Percentiles rank a stretch among this genome's conserved stretches.
phyloP scores from a whole-genome alignment of 1,140 invertebrate genomes.

The Eulimnadia texana region DNA sequence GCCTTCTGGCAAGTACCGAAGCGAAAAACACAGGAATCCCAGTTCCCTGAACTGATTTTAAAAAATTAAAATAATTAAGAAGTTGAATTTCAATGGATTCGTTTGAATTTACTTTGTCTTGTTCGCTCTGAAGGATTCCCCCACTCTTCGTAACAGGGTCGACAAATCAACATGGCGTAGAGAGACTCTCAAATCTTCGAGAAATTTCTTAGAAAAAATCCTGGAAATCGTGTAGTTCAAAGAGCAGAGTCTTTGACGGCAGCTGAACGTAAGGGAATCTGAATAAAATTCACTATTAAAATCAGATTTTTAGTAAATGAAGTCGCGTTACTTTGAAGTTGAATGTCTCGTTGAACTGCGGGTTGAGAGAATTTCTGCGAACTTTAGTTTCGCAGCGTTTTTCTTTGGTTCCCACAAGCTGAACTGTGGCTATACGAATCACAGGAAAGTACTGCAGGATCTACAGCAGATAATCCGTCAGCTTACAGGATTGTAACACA shows the following conservation, averaged over 20 bases:
- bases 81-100: neutral
- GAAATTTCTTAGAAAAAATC: neutral
- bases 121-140: neutral
- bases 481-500: neutral
- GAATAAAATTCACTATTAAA: neutral
- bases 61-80: neutral
- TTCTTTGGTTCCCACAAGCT: neutral
- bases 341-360: neutral
- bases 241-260: neutral
- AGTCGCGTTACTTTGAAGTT: neutral
- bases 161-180: neutral
- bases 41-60: neutral
- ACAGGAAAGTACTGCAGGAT: neutral
- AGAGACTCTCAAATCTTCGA: neutral
- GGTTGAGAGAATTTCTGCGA: neutral
- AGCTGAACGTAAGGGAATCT: neutral
- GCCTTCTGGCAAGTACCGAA: neutral
- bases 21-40: neutral
- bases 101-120: neutral
- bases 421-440: neutral
- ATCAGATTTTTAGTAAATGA: neutral
- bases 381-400: neutral
- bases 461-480: neutral
- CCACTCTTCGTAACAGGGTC: neutral
- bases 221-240: neutral